Percentiles rank a stretch among this genome's conserved stretches.
Evolutionary conservation across 2,797 vertebrate species (phyloP).

Genomic region (Choloepus didactylus): DNA sequence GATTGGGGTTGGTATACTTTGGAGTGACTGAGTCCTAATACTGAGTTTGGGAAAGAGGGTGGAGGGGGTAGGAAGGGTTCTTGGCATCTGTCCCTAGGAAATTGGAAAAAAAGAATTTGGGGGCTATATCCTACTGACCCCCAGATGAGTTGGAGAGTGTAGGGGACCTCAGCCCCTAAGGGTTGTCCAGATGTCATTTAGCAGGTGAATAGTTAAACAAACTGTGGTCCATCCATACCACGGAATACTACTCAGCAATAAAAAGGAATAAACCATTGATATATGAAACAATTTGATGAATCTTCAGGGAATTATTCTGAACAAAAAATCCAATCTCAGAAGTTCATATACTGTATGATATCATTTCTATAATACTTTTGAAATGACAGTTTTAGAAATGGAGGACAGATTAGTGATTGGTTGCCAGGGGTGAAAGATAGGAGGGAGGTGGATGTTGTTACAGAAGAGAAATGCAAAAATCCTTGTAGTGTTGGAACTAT

Average conservation of each 20-base stretch:
- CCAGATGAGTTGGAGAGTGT: background rate
- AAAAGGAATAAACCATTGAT: background rate
- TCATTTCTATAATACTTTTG: slow-evolving; percentile 43
- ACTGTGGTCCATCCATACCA: background rate
- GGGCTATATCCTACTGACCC: background rate
- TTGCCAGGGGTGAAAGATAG: background rate
- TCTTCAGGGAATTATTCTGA: background rate
- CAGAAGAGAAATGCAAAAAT: background rate
- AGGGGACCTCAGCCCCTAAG: background rate
- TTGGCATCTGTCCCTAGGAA: background rate
- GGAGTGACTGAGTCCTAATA: background rate
- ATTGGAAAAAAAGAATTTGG: background rate
- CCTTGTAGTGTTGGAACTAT: background rate
- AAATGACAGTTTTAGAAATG: slow-evolving; percentile 31
- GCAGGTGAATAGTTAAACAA: background rate
- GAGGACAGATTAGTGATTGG: background rate
- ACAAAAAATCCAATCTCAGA: slow-evolving; percentile 44
- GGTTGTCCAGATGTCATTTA: background rate
- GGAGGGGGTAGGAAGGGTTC: background rate
- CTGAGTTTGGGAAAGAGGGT: background rate
- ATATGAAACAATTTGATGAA: background rate
- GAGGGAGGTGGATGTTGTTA: background rate
- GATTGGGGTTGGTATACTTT: background rate
- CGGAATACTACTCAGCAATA: background rate
- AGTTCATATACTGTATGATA: background rate